These are phyloP conservation scores for Cataglyphis livida DNA, from an alignment of 2,888 invertebrate genomes.

Conservation along the genomic window DNA sequence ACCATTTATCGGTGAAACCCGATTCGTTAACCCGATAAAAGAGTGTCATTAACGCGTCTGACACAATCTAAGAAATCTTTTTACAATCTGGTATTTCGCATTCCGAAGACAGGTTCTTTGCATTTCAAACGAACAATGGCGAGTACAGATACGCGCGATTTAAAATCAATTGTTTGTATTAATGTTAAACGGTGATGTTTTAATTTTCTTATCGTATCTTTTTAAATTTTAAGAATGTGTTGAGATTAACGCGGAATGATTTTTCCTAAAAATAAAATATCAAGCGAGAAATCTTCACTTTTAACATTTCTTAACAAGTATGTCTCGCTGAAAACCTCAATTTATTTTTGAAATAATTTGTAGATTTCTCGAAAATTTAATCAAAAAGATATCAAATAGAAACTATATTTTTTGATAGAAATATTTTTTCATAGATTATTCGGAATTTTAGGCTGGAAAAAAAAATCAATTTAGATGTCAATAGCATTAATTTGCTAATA, in stretches of 20 bases:
- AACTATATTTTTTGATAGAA: neutral
- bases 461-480: neutral
- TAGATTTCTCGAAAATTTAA: neutral
- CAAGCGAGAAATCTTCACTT: neutral
- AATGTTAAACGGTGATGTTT: neutral
- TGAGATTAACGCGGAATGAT: neutral
- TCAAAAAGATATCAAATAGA: neutral
- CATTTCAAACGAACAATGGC: neutral
- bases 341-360: neutral
- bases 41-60: neutral
- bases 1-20: neutral
- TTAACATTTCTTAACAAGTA: neutral
- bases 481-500: neutral
- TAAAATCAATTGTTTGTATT: neutral
- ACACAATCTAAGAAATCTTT: slow-evolving; percentile 1
- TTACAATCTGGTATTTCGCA: slow-evolving; percentile 10
- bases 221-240: neutral
- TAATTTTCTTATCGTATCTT: neutral
- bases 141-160: neutral
- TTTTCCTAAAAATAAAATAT: neutral
- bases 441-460: neutral
- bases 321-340: neutral
- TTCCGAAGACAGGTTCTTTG: neutral
- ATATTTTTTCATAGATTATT: neutral
- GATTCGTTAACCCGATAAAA: neutral